These are phyloP conservation scores for Glaucomys volans DNA, from an alignment of 2,113 vertebrate species.

Conservation along the genomic window DNA sequence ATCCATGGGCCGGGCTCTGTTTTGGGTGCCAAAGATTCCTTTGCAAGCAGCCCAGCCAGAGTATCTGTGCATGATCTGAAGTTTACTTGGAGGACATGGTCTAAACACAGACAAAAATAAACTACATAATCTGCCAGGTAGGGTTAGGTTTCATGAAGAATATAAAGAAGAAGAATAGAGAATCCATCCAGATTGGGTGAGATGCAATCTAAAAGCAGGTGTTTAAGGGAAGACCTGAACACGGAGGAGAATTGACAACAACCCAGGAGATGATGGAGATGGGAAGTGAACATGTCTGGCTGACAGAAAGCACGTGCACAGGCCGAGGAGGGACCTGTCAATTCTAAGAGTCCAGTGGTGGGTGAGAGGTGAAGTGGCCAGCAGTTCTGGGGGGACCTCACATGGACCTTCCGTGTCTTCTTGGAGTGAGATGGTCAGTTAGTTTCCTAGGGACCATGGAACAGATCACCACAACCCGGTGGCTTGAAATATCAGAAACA, in stretches of 20 bases:
- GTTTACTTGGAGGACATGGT: background rate
- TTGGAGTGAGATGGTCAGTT: background rate
- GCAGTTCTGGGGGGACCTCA: background rate
- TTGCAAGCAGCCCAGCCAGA: background rate
- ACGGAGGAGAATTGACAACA: background rate
- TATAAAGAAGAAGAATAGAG: background rate
- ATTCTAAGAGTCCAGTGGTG: rapidly evolving
- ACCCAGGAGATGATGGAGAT: background rate
- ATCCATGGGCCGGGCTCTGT: rapidly evolving
- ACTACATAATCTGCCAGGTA: background rate
- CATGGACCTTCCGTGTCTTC: background rate
- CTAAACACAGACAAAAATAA: background rate
- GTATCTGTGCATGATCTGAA: rapidly evolving
- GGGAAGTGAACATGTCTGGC: rapidly evolving
- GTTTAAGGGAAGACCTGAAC: background rate
- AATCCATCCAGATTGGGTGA: background rate
- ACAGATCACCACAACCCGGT: background rate
- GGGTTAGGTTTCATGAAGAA: background rate
- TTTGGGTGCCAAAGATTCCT: rapidly evolving
- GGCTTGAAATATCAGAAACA: background rate
- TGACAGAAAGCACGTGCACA: too few relatives aligned
- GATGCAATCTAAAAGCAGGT: background rate
- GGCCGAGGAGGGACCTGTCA: background rate
- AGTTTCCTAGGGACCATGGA: background rate
- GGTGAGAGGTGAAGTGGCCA: rapidly evolving